Percentiles rank a stretch among this genome's conserved stretches.
phyloP scores from a whole-genome alignment of 2,113 vertebrate genomes.

The Trematocara nigrifrons region DNA sequence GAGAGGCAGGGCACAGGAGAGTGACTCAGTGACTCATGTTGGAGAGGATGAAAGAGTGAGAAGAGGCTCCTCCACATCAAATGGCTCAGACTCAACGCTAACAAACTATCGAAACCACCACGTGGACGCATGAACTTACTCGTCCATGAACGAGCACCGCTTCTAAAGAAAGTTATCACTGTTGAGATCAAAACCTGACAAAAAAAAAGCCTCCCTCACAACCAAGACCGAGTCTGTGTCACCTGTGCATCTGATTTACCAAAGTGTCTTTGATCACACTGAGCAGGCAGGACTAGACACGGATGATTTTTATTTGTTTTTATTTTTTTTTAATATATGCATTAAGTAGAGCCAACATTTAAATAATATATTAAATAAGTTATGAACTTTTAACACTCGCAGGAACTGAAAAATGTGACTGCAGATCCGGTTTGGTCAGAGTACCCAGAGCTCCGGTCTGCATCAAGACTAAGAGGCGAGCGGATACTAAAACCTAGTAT shows the following conservation, averaged over 20 bases:
- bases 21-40: constrained; percentile 48
- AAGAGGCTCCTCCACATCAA: constrained; percentile 49
- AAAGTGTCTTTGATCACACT: neutral
- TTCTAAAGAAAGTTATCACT: neutral
- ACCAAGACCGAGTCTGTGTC: neutral
- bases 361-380: neutral
- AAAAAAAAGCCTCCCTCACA: neutral
- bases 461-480: neutral
- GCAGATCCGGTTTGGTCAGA: neutral
- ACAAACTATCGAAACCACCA: neutral
- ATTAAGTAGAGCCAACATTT: neutral
- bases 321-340: neutral
- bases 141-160: neutral
- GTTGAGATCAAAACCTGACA: neutral
- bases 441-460: neutral
- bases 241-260: neutral
- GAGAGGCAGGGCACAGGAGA: constrained; percentile 6
- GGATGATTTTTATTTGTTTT: neutral
- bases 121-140: neutral
- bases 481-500: neutral
- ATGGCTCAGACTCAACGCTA: neutral
- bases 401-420: neutral
- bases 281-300: neutral
- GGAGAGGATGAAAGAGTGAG: constrained; percentile 24
- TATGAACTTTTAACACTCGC: neutral